These are phyloP conservation scores for Indicator indicator DNA, from an alignment of 2,113 vertebrate genomes.

Conservation along the genomic window DNA sequence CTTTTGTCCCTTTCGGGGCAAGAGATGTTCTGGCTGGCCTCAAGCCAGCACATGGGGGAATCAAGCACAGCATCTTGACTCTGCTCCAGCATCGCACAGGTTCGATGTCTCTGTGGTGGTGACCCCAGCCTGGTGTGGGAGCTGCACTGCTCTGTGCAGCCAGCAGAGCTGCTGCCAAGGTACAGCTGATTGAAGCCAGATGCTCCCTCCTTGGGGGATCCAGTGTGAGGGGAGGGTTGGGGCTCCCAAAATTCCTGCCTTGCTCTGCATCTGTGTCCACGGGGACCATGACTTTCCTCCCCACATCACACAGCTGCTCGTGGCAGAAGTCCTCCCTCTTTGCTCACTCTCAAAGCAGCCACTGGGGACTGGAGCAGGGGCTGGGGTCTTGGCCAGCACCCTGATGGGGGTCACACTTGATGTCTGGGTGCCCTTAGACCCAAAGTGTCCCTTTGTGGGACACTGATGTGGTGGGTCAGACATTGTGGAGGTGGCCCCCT, in stretches of 20 bases:
- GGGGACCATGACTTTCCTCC: neutral
- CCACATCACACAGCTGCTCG: neutral
- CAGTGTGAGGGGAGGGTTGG: neutral
- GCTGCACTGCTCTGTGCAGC: neutral
- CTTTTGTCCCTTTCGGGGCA: too few relatives aligned
- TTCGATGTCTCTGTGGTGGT: rapidly evolving
- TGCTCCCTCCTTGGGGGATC: neutral
- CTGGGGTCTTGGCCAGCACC: neutral
- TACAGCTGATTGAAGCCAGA: neutral
- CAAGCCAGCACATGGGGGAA: too few relatives aligned
- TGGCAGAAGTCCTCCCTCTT: neutral
- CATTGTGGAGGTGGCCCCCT: neutral
- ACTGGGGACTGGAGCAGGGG: neutral
- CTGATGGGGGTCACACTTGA: rapidly evolving
- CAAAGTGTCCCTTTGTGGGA: neutral
- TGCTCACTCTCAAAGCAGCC: neutral
- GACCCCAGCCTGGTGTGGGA: rapidly evolving
- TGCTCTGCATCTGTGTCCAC: neutral
- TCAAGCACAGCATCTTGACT: neutral
- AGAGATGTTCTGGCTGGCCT: too few relatives aligned
- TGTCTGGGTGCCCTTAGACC: neutral
- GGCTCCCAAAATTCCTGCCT: neutral
- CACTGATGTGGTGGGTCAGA: rapidly evolving
- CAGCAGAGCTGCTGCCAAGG: neutral
- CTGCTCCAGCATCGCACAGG: neutral